Conservation (phyloP, 1,140 invertebrate species). For the Euwallacea similis region DNA sequence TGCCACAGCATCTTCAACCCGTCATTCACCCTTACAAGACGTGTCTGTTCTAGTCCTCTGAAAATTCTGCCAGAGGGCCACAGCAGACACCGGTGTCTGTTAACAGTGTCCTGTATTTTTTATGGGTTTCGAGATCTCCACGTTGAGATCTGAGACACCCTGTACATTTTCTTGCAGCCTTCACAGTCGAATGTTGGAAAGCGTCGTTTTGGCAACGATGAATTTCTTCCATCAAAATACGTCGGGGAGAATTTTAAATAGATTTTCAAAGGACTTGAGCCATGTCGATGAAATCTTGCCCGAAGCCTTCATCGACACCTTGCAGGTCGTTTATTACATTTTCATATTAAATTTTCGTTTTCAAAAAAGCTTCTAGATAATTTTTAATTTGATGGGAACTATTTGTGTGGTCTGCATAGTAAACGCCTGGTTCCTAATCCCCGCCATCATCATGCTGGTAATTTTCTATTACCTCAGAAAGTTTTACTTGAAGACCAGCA, state of each 20-base stretch:
- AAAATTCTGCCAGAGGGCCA: too few species aligned
- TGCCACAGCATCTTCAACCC: too few species aligned
- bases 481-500: conserved; percentile 69
- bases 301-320: conserved; percentile 40
- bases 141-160: too few species aligned
- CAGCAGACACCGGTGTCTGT: too few species aligned
- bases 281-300: conserved; percentile 51
- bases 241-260: conserved; percentile 59
- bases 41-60: too few species aligned
- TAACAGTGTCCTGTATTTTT: too few species aligned
- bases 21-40: too few species aligned
- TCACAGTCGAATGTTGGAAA: conserved; percentile 68
- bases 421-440: conserved; percentile 64
- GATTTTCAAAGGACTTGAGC: conserved; percentile 62
- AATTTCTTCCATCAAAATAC: conserved; percentile 64
- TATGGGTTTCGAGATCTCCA: too few species aligned
- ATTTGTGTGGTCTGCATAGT: conserved; percentile 50
- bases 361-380: conserved; percentile 5
- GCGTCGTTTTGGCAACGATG: conserved; percentile 62
- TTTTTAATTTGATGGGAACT: conserved; percentile 45
- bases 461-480: conserved; percentile 73
- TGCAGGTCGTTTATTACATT: conserved; percentile 24
- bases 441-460: conserved; percentile 66
- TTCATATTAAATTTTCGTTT: not conserved
- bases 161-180: conserved; percentile 47